Conservation (phyloP, 2,888 invertebrate genomes). For the Microplitis manilae region DNA sequence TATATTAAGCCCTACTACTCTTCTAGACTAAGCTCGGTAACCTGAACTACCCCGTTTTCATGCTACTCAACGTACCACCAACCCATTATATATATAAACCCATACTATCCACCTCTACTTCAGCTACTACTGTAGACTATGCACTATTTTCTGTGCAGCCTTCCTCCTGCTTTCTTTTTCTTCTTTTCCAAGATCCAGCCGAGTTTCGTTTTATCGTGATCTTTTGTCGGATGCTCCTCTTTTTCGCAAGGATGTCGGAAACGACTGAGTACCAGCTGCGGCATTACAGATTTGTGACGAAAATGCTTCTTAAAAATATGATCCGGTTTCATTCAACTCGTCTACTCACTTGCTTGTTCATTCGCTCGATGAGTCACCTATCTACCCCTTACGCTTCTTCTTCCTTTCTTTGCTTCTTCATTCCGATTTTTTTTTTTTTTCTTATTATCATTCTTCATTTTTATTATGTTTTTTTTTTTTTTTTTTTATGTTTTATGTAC, state of each 20-base stretch:
- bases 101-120: conserved; percentile 39
- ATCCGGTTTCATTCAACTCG: conserved; percentile 62
- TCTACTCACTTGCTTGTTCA: background rate
- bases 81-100: conserved; percentile 41
- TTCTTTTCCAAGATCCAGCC: conserved; percentile 31
- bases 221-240: conserved; percentile 44
- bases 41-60: conserved; percentile 40
- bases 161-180: conserved; percentile 36
- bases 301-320: conserved; percentile 70
- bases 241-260: conserved; percentile 47
- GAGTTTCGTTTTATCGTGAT: conserved; percentile 44
- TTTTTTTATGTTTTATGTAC: background rate
- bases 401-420: conserved; percentile 21
- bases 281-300: conserved; percentile 64
- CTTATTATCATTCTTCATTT: conserved; percentile 8
- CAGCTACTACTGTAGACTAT: background rate
- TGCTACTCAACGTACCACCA: conserved; percentile 34
- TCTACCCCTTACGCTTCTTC: conserved; percentile 11
- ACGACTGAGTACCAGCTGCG: conserved; percentile 54
- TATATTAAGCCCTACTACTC: conserved; percentile 51
- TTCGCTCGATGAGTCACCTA: conserved; percentile 6
- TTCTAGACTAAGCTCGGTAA: conserved; percentile 49
- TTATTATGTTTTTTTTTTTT: background rate
- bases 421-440: conserved; percentile 24
- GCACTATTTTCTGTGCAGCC: conserved; percentile 21